These are phyloP conservation scores for Mya arenaria DNA, from an alignment of 1,140 invertebrate genomes.

Conservation along the genomic window DNA sequence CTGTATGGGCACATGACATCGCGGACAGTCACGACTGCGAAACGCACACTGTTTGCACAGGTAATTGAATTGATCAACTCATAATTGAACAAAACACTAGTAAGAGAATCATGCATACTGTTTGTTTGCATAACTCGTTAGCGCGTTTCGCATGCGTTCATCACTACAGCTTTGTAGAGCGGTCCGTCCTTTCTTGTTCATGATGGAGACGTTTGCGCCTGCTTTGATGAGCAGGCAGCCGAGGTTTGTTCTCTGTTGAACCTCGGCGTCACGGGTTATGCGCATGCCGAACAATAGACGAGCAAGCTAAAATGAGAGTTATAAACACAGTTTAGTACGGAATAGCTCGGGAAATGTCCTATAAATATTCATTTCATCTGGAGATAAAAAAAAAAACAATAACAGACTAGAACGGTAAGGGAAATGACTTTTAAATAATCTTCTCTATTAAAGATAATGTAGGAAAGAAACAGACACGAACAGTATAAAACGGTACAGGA, in stretches of 20 bases:
- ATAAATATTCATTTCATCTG: too few species aligned
- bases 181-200: conserved; percentile 47
- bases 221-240: conserved; percentile 60
- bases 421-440: not conserved
- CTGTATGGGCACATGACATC: conserved; percentile 39
- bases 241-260: conserved; percentile 52
- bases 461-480: too few species aligned
- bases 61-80: too few species aligned
- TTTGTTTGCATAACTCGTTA: conserved; percentile 51
- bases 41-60: conserved; percentile 53
- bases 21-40: conserved; percentile 49
- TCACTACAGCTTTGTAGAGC: conserved; percentile 54
- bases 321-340: too few species aligned
- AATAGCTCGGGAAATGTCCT: too few species aligned
- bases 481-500: too few species aligned
- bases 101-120: conserved; percentile 44
- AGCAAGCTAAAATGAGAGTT: conserved; percentile 38
- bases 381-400: too few species aligned
- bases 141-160: conserved; percentile 51
- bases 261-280: conserved; percentile 6
- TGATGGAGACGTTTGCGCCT: conserved; percentile 34
- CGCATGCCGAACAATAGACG: conserved; percentile 40
- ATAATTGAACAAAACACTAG: too few species aligned
- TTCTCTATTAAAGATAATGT: not conserved
- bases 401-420: not conserved